Evolutionary conservation across 2,113 vertebrate genomes (phyloP).

Genomic region (Triplophysa tibetana): DNA sequence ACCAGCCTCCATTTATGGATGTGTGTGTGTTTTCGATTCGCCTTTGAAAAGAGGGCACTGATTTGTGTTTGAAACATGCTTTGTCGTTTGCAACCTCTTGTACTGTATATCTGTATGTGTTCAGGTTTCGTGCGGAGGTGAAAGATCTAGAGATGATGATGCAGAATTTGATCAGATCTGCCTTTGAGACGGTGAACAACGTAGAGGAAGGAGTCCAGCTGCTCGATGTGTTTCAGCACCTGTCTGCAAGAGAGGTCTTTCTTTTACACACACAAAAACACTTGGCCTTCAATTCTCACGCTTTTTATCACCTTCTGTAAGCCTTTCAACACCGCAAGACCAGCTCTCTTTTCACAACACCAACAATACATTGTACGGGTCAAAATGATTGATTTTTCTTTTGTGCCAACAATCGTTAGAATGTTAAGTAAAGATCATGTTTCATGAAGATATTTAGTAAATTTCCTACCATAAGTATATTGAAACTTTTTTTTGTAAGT

Average conservation of each 20-base stretch:
- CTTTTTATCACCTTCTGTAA: conserved; percentile 20
- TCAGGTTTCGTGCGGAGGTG: conserved; percentile 69
- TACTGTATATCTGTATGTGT: conserved; percentile 30
- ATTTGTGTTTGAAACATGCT: conserved; percentile 30
- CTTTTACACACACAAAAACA: conserved; percentile 10
- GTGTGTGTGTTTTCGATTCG: conserved; percentile 19
- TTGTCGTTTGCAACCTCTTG: conserved; percentile 10
- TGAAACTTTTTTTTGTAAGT: too few relatives aligned
- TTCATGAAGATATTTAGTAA: too few relatives aligned
- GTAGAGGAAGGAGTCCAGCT: conserved; percentile 80
- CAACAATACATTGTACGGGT: too few relatives aligned
- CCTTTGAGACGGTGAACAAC: conserved; percentile 74
- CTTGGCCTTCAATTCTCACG: neutral
- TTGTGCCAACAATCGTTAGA: too few relatives aligned
- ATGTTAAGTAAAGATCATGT: too few relatives aligned
- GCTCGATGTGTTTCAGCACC: conserved; percentile 77
- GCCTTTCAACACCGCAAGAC: neutral
- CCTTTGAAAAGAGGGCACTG: conserved; percentile 20
- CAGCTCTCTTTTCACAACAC: neutral
- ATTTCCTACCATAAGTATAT: too few relatives aligned
- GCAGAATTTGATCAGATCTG: conserved; percentile 78
- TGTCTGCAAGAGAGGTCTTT: conserved; percentile 79
- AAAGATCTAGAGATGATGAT: conserved; percentile 79
- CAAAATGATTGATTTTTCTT: too few relatives aligned
- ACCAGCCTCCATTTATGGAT: conserved; percentile 45